Percentiles rank a stretch among this genome's conserved stretches.
Evolutionary conservation across 1,140 invertebrate genomes (phyloP).

Genomic region (Solenopsis fugax): DNA sequence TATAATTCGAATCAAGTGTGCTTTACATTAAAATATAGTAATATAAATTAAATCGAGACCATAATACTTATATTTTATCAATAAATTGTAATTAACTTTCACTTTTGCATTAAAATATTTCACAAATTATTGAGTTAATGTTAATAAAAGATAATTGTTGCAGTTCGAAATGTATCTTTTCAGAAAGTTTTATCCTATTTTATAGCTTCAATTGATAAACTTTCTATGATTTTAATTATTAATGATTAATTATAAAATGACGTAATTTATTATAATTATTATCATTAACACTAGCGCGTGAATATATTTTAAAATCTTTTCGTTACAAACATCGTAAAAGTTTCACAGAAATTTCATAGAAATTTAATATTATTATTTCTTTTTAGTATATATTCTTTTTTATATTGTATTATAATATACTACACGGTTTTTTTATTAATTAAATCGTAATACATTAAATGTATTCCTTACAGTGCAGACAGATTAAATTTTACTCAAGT

Average conservation of each 20-base stretch:
- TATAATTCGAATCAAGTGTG: neutral
- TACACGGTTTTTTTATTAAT: neutral
- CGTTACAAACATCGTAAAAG: neutral
- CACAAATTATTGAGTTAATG: neutral
- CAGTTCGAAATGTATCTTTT: neutral
- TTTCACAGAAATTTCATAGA: neutral
- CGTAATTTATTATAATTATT: neutral
- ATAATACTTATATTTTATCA: neutral
- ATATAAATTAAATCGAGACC: neutral
- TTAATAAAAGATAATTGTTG: neutral
- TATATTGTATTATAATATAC: neutral
- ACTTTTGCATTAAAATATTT: neutral
- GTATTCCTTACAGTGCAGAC: neutral
- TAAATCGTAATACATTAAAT: neutral
- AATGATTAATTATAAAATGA: slow-evolving; percentile 14
- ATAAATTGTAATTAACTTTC: slow-evolving; percentile 25
- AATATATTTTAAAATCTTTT: neutral
- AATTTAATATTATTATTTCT: neutral
- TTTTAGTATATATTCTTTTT: neutral
- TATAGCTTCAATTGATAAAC: neutral
- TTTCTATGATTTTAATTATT: neutral
- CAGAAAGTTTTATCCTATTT: neutral
- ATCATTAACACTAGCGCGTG: neutral
- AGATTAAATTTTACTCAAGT: slow-evolving; percentile 19
- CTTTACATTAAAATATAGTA: neutral